phyloP scores from a whole-genome alignment of 2,113 vertebrate genomes.

The Lepisosteus oculatus region DNA sequence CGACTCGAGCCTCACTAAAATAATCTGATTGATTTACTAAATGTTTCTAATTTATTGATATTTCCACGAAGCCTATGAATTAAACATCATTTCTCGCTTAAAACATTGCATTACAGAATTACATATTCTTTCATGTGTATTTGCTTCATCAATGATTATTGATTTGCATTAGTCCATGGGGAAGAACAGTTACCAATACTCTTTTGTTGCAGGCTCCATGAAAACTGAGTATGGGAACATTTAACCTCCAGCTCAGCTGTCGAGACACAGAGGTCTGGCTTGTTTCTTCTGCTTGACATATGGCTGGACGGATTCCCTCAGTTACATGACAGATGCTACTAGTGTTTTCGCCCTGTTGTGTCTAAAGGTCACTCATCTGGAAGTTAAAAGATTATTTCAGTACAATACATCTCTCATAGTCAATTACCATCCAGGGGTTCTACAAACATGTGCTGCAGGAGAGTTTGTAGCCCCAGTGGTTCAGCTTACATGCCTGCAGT shows the following conservation, averaged over 20 bases:
- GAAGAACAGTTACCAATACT: no score
- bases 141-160: no score
- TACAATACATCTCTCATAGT: conserved; percentile 19
- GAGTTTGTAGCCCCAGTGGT: neutral
- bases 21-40: no score
- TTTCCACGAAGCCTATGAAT: no score
- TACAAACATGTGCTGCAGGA: conserved; percentile 9
- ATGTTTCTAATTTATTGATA: no score
- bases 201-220: neutral
- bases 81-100: no score
- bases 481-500: neutral
- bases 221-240: neutral
- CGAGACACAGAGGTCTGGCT: neutral
- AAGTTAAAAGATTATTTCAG: conserved; percentile 18
- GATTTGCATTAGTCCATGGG: no score
- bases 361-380: conserved; percentile 10
- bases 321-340: conserved; percentile 2
- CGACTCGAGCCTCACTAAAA: no score
- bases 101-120: no score
- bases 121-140: no score
- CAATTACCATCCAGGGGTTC: conserved; percentile 14
- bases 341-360: neutral
- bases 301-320: neutral
- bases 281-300: neutral
- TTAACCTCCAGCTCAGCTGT: neutral